Percentiles rank a stretch among this genome's conserved stretches.
Evolutionary conservation across 2,113 vertebrate genomes (phyloP).

Genomic region (Carassius auratus): DNA sequence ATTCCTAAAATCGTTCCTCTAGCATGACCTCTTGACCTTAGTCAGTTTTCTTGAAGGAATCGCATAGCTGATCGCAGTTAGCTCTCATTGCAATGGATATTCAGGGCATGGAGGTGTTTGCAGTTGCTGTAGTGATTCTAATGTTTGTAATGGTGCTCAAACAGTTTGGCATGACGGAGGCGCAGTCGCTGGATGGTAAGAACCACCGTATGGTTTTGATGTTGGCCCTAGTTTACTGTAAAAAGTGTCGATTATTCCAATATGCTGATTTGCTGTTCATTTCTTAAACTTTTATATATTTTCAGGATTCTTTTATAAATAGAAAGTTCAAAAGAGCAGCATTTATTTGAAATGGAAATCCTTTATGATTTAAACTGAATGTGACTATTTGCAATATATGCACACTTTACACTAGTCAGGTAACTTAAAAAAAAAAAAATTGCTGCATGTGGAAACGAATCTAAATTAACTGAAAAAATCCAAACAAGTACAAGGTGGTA

Average conservation of each 20-base stretch:
- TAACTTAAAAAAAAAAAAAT: background rate
- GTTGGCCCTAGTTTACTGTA: background rate
- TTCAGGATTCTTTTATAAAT: too few relatives aligned
- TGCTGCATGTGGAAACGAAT: background rate
- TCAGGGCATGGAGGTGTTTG: slow-evolving; percentile 91
- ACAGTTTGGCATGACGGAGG: slow-evolving; percentile 91
- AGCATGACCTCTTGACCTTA: slow-evolving; percentile 28
- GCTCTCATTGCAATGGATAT: slow-evolving; percentile 74
- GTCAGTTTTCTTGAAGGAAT: background rate
- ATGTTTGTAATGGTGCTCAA: slow-evolving; percentile 90
- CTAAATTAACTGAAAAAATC: background rate
- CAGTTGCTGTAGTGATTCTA: slow-evolving; percentile 84
- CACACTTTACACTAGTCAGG: background rate
- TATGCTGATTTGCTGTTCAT: background rate
- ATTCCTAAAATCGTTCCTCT: background rate
- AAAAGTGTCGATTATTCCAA: background rate
- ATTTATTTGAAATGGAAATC: too few relatives aligned
- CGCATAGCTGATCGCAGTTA: slow-evolving; percentile 18
- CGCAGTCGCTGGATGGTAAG: slow-evolving; percentile 90
- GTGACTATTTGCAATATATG: background rate
- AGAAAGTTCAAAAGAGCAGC: too few relatives aligned
- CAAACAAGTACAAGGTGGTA: background rate
- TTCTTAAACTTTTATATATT: too few relatives aligned
- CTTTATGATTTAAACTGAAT: too few relatives aligned
- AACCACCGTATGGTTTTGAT: background rate